These are phyloP conservation scores for Brachionus sp. DNA, from an alignment of 1,140 invertebrate species.

Conservation along the genomic window DNA sequence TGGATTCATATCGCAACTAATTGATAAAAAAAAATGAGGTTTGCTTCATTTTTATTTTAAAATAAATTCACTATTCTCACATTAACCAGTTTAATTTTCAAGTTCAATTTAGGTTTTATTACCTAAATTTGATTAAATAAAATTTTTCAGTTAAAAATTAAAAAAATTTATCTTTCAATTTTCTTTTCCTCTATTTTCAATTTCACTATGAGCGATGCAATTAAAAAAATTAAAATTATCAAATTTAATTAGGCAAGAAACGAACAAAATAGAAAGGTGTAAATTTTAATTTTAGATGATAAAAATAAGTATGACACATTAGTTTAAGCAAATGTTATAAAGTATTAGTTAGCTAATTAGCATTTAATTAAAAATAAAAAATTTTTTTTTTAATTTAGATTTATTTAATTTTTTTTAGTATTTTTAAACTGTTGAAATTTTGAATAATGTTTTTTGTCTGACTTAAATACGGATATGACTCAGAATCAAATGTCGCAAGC, in stretches of 20 bases:
- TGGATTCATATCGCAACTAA: slow-evolving; percentile 6
- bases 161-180: too few relatives aligned
- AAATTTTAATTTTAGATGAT: too few relatives aligned
- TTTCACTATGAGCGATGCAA: too few relatives aligned
- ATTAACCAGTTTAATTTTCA: neutral
- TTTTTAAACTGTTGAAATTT: neutral
- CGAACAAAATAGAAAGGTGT: neutral
- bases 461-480: neutral
- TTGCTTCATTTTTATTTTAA: neutral
- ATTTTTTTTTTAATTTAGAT: neutral
- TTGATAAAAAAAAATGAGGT: neutral
- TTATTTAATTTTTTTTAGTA: neutral
- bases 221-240: neutral
- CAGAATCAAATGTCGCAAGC: neutral
- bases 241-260: neutral
- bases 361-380: neutral
- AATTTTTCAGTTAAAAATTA: too few relatives aligned
- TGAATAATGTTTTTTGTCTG: neutral
- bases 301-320: too few relatives aligned
- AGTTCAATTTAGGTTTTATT: neutral
- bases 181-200: too few relatives aligned
- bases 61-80: too few relatives aligned
- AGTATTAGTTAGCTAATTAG: neutral
- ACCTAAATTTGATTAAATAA: neutral
- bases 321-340: neutral